Evolutionary conservation across 2,113 vertebrate species (phyloP).

Genomic region (Anthoscopus minutus): DNA sequence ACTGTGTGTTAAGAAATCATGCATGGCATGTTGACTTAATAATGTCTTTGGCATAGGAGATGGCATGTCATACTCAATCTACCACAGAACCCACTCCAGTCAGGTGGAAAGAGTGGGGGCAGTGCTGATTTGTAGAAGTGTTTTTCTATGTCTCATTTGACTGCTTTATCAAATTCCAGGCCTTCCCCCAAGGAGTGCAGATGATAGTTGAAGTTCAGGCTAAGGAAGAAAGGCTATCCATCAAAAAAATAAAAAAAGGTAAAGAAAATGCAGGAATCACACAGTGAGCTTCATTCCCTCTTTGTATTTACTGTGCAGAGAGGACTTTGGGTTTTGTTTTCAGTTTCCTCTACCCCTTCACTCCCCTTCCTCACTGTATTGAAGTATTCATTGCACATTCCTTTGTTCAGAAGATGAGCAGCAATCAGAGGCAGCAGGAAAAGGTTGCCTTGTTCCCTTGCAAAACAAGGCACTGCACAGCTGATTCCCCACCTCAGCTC

Average conservation of each 20-base stretch:
- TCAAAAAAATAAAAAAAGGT: background rate
- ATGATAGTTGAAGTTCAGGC: background rate
- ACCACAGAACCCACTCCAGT: background rate
- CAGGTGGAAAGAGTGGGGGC: background rate
- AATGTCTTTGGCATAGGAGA: background rate
- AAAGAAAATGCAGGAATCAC: background rate
- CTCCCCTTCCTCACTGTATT: background rate
- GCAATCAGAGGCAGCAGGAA: background rate
- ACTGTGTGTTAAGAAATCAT: background rate
- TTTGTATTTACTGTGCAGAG: background rate
- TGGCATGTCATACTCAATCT: background rate
- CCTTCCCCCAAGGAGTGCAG: background rate
- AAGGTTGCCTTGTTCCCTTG: background rate
- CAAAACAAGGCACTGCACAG: background rate
- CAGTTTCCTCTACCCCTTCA: background rate
- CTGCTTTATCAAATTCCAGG: background rate
- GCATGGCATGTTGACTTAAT: background rate
- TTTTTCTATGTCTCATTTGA: background rate
- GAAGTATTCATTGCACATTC: rapidly evolving
- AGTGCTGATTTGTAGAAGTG: background rate
- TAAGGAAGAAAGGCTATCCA: background rate
- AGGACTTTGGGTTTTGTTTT: background rate
- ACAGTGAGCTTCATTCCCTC: background rate
- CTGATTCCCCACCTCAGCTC: background rate
- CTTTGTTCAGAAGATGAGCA: background rate